Evolutionary conservation across 92 coral and sea anemone species (phyloP).

Genomic region (Siderastrea radians): DNA sequence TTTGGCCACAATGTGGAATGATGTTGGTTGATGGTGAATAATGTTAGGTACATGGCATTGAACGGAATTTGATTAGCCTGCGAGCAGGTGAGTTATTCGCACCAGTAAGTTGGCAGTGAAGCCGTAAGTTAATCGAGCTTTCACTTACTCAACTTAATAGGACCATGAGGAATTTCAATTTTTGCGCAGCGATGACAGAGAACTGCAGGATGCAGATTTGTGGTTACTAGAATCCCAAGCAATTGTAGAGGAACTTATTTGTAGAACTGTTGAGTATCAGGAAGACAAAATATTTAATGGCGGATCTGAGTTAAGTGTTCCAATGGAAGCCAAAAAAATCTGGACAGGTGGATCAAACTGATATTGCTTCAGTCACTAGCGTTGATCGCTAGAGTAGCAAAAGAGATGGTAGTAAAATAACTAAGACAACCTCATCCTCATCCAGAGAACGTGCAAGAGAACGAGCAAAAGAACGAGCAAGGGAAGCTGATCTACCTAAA

Average conservation of each 20-base stretch:
- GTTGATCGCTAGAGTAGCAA: not conserved
- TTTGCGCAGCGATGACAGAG: no score
- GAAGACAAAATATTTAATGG: not conserved
- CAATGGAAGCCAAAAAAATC: not conserved
- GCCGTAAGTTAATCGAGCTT: not conserved
- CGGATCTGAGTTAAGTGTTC: not conserved
- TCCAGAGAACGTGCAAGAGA: conserved; percentile 1
- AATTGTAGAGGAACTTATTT: not conserved
- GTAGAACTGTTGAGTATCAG: no score
- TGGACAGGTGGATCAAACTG: not conserved
- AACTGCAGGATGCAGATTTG: no score
- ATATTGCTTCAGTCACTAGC: conserved; percentile 1
- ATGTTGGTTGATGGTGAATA: no score
- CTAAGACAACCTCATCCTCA: not conserved
- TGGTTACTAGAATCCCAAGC: not conserved
- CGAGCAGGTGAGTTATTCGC: no score
- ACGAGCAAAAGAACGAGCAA: not conserved
- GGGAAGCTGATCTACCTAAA: conserved; percentile 17
- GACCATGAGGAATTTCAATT: not conserved
- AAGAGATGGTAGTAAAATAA: not conserved
- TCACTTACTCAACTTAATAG: not conserved
- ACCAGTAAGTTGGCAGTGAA: no score
- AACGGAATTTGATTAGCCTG: no score
- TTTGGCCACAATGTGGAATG: no score
- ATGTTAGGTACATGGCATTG: no score